These are phyloP conservation scores for Gymnosoma rotundatum DNA, from an alignment of 2,888 invertebrate genomes.

Conservation along the genomic window DNA sequence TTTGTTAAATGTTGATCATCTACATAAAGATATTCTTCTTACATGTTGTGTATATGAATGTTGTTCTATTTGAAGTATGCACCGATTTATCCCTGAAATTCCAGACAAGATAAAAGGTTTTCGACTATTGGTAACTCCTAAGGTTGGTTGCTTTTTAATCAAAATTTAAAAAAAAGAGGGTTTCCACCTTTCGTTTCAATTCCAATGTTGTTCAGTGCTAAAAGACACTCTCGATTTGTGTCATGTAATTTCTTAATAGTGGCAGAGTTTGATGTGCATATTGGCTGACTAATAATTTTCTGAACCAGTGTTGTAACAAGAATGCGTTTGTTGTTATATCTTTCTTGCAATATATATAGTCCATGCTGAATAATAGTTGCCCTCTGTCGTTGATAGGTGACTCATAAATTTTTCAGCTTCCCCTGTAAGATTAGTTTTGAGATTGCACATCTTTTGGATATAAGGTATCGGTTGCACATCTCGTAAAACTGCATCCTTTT, in stretches of 20 bases:
- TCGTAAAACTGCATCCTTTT: too few relatives aligned
- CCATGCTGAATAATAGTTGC: constrained; percentile 30
- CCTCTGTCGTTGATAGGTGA: constrained; percentile 7
- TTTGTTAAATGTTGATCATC: too few relatives aligned
- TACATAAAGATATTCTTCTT: too few relatives aligned
- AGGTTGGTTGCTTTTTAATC: too few relatives aligned
- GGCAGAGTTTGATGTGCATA: background rate
- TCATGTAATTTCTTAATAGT: background rate
- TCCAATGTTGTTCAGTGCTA: background rate
- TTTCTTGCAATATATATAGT: constrained; percentile 11
- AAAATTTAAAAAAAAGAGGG: too few relatives aligned
- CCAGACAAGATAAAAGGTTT: too few relatives aligned
- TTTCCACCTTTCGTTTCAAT: background rate
- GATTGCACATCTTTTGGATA: constrained; percentile 27
- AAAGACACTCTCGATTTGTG: background rate
- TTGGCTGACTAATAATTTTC: background rate
- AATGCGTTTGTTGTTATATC: constrained; percentile 25
- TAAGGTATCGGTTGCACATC: background rate
- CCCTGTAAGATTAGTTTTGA: constrained; percentile 17
- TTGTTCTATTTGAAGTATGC: too few relatives aligned
- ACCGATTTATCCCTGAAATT: too few relatives aligned
- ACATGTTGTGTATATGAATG: too few relatives aligned
- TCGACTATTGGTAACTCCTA: too few relatives aligned
- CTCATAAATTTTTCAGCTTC: constrained; percentile 32
- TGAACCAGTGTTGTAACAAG: constrained; percentile 3